Evolutionary conservation across 2,888 invertebrate genomes (phyloP), one percentile per base, ranked within the genome.

Genomic region (Stegophylla sp.): DNA sequence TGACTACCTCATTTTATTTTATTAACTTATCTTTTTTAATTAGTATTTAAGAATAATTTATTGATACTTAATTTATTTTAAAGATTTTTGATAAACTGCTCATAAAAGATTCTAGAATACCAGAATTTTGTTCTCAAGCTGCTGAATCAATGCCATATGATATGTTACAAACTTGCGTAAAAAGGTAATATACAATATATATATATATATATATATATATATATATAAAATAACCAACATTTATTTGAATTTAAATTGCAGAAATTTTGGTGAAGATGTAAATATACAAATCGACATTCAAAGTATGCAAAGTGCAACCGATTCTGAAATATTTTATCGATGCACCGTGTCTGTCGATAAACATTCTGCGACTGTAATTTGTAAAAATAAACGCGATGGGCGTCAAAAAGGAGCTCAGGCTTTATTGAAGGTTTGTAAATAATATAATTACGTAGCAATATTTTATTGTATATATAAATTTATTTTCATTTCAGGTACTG

Each of bases 381-480:
- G 97, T 87, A 94, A 94, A 86, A 98, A 98, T 88, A 98, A 98
- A 87, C 91, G 95, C 85, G 96, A 96, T 83, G 98, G 98, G 15
- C 98, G 98, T 86, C 98, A 99, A 86, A 89, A 94, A 84, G 98
- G 98, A 26, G 95, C 98, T 5, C 98, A 99, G 87, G 92, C 94
- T 9, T 95, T 98, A 84, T 88, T 98, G 61, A 94, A 94, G 61
- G 83, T 86, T 17, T 26, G 5, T 4, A 63, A 63, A 73, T 9
- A 51, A 82, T 53, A 23, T 56, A 10, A 9, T 20, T 10, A 20
- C 12, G 12, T 34, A 34, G 3, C 3, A 10, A 23, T 23, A 56
- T 48, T 48, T 48, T 59, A 48, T 34, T 56, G 45, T 43, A 17
- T 74, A 17, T 74, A 69, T 56, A 34, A 76, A 45, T n/a, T 71